phyloP scores from a whole-genome alignment of 2,113 vertebrate species.

The Clinocottus analis region DNA sequence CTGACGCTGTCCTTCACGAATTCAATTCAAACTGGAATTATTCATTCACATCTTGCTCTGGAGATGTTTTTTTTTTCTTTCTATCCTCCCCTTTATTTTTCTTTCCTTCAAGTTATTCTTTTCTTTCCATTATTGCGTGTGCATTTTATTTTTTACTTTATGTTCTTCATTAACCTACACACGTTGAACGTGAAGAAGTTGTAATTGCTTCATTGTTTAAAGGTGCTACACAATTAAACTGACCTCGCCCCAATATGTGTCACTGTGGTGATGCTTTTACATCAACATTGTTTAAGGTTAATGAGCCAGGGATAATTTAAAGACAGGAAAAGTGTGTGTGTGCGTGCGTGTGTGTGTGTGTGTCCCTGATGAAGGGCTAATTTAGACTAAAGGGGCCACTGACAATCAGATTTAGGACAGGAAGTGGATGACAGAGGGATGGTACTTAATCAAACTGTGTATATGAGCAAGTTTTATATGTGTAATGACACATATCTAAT shows the following conservation, averaged over 20 bases:
- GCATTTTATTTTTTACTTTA: too few relatives aligned
- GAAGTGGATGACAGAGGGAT: conserved; percentile 54
- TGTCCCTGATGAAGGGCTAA: conserved; percentile 66
- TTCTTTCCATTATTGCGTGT: too few relatives aligned
- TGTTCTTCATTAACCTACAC: not conserved
- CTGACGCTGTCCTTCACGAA: not conserved
- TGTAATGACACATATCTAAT: conserved; percentile 10
- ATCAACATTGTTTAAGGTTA: conserved; percentile 61
- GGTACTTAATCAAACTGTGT: conserved; percentile 6
- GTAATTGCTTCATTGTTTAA: not conserved
- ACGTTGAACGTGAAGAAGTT: not conserved
- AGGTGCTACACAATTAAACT: not conserved
- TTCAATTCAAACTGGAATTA: not conserved
- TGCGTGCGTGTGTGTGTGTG: too few relatives aligned
- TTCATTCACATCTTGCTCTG: conserved; percentile 7
- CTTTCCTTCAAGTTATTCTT: not conserved
- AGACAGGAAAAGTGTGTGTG: conserved; percentile 20
- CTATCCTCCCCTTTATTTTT: not conserved
- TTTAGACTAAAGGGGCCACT: conserved; percentile 74
- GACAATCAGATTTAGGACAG: conserved; percentile 72
- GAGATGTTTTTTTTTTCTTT: not conserved
- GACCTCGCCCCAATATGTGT: conserved; percentile 9
- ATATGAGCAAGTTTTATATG: not conserved
- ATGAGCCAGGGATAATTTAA: conserved; percentile 62
- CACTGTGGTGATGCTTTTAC: conserved; percentile 1